phyloP scores from a whole-genome alignment of 2,113 vertebrate species.

The Ceratotherium simum region DNA sequence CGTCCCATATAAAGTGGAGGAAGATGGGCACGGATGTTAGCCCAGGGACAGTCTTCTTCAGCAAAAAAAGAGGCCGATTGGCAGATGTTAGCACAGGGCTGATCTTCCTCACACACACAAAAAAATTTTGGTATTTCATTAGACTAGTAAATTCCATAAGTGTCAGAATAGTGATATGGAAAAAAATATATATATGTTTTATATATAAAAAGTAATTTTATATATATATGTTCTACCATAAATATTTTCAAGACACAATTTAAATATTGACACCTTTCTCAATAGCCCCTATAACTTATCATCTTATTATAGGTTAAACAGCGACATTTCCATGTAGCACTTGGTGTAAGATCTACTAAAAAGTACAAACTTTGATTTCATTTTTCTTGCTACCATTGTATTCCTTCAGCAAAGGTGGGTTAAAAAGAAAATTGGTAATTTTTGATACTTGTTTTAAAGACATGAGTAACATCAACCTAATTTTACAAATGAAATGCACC shows the following conservation, averaged over 20 bases:
- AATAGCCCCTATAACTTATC: background rate
- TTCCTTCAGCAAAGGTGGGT: background rate
- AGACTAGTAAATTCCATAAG: background rate
- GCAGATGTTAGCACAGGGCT: too few species aligned
- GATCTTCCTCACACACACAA: too few species aligned
- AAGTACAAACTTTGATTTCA: background rate
- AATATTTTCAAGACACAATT: background rate
- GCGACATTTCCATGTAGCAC: background rate
- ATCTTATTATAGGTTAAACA: background rate
- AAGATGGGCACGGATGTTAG: too few species aligned
- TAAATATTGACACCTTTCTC: background rate
- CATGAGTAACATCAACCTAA: background rate
- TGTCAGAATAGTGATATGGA: background rate
- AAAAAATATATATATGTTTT: background rate
- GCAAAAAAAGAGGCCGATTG: too few species aligned
- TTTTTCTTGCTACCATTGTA: background rate
- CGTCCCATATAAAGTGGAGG: too few species aligned
- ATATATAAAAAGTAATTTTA: too few species aligned
- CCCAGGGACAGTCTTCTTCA: too few species aligned
- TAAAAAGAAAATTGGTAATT: background rate
- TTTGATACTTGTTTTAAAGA: conserved; percentile 3
- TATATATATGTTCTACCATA: background rate
- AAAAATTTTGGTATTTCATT: background rate
- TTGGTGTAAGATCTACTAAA: background rate
- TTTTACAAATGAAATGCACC: background rate